A percentile compares a stretch with the other conserved stretches of the same genome.
phyloP scores from a whole-genome alignment of 2,113 vertebrate genomes.

The Todiramphus saurophagus region DNA sequence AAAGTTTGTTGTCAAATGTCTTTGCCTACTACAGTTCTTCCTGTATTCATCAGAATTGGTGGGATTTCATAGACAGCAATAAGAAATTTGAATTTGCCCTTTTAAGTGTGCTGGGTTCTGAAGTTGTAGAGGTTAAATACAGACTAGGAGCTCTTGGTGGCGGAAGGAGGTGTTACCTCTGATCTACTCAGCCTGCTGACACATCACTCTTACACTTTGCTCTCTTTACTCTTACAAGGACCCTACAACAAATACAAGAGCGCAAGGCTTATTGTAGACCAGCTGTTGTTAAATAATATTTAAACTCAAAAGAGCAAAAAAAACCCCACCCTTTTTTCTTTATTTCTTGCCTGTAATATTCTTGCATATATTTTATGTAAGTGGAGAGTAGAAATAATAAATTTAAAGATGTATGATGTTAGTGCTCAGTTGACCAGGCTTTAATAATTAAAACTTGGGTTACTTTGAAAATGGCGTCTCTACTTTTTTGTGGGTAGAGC shows the following conservation, averaged over 20 bases:
- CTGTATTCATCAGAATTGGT: not conserved
- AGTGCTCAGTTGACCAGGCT: not conserved
- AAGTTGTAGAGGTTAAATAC: not conserved
- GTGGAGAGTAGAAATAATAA: not conserved
- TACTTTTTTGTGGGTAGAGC: not conserved
- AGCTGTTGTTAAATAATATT: not conserved
- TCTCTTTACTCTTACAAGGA: not conserved
- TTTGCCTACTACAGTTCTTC: not conserved
- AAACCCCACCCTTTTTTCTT: not conserved
- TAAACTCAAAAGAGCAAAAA: not conserved
- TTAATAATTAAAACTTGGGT: not conserved
- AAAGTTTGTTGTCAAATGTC: not conserved
- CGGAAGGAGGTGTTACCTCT: not conserved
- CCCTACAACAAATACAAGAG: not conserved
- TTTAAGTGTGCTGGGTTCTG: not conserved
- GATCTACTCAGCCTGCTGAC: not conserved
- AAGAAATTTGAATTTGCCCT: not conserved
- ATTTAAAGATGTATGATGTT: not conserved
- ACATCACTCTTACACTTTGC: not conserved
- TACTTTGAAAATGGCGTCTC: not conserved
- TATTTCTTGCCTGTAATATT: not conserved
- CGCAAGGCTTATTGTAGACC: not conserved
- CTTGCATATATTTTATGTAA: not conserved
- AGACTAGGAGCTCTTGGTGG: not conserved
- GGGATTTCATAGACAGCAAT: not conserved